Conservation (phyloP, 2,888 invertebrate genomes). For the Lithophane socia region DNA sequence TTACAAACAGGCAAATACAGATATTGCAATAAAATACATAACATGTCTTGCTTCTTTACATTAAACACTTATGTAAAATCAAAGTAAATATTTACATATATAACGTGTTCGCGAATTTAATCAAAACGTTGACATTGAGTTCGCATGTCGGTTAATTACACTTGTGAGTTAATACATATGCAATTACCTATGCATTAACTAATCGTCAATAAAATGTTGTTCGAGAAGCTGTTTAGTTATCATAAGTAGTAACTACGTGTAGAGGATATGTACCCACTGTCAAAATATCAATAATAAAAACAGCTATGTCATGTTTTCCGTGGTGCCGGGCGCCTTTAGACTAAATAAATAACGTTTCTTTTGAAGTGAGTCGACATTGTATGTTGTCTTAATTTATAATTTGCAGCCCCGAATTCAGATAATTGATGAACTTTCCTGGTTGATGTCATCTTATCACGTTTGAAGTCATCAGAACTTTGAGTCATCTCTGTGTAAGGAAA, state of each 20-base stretch:
- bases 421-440: constrained; percentile 49
- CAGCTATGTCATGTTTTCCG: constrained; percentile 70
- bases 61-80: constrained; percentile 25
- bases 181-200: constrained; percentile 18
- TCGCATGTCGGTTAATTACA: constrained; percentile 40
- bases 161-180: constrained; percentile 27
- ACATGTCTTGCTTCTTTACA: constrained; percentile 24
- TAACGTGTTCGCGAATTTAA: constrained; percentile 29
- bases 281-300: constrained; percentile 67
- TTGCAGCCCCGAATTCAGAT: constrained; percentile 31
- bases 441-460: constrained; percentile 55
- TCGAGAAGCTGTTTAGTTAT: constrained; percentile 12
- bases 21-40: neutral
- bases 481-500: constrained; percentile 46
- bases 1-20: neutral
- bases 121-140: constrained; percentile 46
- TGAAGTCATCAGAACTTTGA: constrained; percentile 36
- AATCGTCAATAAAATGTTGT: constrained; percentile 42
- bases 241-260: constrained; percentile 1
- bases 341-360: constrained; percentile 38
- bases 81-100: constrained; percentile 32
- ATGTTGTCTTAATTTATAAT: constrained; percentile 38
- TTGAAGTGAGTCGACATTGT: constrained; percentile 38
- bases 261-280: constrained; percentile 13
- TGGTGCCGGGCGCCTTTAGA: constrained; percentile 41